Base-by-base conservation (phyloP, 92 coral and sea anemone genomes). In the Epizoanthus stellaris region DNA sequence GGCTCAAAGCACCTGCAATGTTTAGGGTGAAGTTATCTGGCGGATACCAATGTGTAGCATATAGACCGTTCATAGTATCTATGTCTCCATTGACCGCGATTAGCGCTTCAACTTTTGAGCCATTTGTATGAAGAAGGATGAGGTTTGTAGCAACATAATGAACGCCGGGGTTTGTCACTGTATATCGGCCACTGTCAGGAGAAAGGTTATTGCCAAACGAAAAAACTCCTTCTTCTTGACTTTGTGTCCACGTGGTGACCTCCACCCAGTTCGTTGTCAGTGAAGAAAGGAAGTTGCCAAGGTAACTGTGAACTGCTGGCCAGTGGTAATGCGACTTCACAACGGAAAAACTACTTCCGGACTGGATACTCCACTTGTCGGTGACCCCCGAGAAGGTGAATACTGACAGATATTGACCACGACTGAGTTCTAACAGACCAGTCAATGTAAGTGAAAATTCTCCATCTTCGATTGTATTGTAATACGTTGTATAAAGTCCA, bases 251-350 rank as follows among this genome's bases (percentile, higher is more conserved):
- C 49, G 72, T 67, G 53, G 30, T 10, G 6, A 90, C 61, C 76
- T 90, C 90, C 21, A 59, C 43, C 93, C 93, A 90, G 43, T 25
- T 23, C 13, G 58, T 36, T 19, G 61, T 80, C 40, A n/a, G 17
- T 39, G 17, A 58, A 38, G 56, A 23, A 9, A 6, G 66, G n/a
- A 49, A 6, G 23, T 67, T 66, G 49, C 81, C 62, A 54, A 77
- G 68, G 49, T 73, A 80, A 30, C 92, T 89, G 58, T 90, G 89
- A 62, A 85, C 82, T 70, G 93, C 93, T 61, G 93, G 93, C 93
- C 93, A 90, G 42, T 90, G 65, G 74, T 80, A 80, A 38, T 79
- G 76, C 40, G 90, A 57, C 63, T 76, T 86, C 80, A 90, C 85
- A 20, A 86, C 82, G 2, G 93, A 90, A 21, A 82, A 82, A 52